Percentiles rank a stretch among this genome's conserved stretches.
Conservation (phyloP, 2,888 invertebrate species). For the Lasius fuliginosus region DNA sequence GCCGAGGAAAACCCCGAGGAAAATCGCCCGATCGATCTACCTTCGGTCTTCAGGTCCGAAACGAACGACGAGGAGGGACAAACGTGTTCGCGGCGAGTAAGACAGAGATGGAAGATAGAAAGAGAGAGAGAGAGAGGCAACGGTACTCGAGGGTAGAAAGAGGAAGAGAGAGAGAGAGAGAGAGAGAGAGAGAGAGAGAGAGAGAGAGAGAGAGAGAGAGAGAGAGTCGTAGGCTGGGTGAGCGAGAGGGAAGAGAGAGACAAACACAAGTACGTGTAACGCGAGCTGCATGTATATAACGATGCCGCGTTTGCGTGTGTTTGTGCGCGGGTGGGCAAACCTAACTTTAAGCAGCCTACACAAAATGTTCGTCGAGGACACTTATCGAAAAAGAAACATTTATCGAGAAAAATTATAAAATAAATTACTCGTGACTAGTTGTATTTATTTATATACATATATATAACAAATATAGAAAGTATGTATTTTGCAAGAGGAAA, state of each 20-base stretch:
- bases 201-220: slow-evolving; percentile 57
- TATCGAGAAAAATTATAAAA: neutral
- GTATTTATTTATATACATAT: neutral
- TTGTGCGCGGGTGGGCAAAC: slow-evolving; percentile 83
- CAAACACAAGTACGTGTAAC: slow-evolving; percentile 80
- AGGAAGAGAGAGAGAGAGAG: slow-evolving; percentile 45
- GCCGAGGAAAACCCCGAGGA: slow-evolving; percentile 85
- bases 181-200: slow-evolving; percentile 60
- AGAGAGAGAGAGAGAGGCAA: slow-evolving; percentile 54
- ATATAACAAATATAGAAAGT: neutral
- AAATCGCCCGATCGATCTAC: slow-evolving; percentile 86
- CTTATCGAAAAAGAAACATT: neutral
- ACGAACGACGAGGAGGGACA: slow-evolving; percentile 75
- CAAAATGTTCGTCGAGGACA: slow-evolving; percentile 59
- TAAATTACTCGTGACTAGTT: neutral
- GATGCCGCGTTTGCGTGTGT: slow-evolving; percentile 71
- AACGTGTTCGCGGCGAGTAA: slow-evolving; percentile 42
- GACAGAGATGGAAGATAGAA: slow-evolving; percentile 25
- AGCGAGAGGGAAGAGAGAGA: slow-evolving; percentile 59
- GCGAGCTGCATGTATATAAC: slow-evolving; percentile 77
- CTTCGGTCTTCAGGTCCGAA: slow-evolving; percentile 85
- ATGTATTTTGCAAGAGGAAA: neutral
- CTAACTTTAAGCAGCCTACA: slow-evolving; percentile 80
- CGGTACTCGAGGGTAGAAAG: slow-evolving; percentile 62
- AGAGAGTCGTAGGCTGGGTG: slow-evolving; percentile 37